Percentiles rank a stretch among this genome's conserved stretches.
These are phyloP conservation scores for Celastrina argiolus DNA, from an alignment of 2,888 invertebrate species.

Conservation along the genomic window DNA sequence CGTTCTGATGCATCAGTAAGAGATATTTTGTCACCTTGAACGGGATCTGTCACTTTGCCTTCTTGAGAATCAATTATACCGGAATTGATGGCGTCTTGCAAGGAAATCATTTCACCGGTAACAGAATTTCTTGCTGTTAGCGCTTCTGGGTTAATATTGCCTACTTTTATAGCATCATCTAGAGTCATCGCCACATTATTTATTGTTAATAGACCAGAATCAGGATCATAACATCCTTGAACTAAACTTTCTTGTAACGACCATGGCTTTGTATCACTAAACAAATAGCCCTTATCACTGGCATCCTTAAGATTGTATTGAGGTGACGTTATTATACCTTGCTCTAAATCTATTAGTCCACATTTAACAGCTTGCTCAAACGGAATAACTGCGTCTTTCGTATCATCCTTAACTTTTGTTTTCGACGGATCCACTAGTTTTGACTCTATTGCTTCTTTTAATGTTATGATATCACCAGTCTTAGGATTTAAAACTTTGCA, in stretches of 20 bases:
- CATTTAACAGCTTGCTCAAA: conserved; percentile 83
- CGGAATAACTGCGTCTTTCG: conserved; percentile 80
- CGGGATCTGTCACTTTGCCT: conserved; percentile 88
- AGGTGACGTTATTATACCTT: conserved; percentile 83
- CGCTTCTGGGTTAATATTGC: conserved; percentile 86
- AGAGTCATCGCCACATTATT: conserved; percentile 83
- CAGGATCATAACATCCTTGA: conserved; percentile 86
- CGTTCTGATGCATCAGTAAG: conserved; percentile 90
- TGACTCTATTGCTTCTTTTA: conserved; percentile 85
- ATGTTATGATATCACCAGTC: conserved; percentile 84
- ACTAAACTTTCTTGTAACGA: conserved; percentile 90
- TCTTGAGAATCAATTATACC: conserved; percentile 87
- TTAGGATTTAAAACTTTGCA: conserved; percentile 88
- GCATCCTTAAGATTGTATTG: conserved; percentile 86
- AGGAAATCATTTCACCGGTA: conserved; percentile 87
- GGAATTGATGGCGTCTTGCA: conserved; percentile 86
- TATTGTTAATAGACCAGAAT: conserved; percentile 84
- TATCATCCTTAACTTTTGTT: conserved; percentile 85
- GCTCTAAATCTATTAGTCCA: conserved; percentile 83
- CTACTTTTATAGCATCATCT: conserved; percentile 84
- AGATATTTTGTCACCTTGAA: conserved; percentile 84
- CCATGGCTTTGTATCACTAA: conserved; percentile 88
- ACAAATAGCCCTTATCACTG: conserved; percentile 86
- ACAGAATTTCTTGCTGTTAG: conserved; percentile 88
- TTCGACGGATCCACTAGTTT: conserved; percentile 85